Evolutionary conservation across 2,797 vertebrate species (phyloP).

Genomic region (Labroides dimidiatus): DNA sequence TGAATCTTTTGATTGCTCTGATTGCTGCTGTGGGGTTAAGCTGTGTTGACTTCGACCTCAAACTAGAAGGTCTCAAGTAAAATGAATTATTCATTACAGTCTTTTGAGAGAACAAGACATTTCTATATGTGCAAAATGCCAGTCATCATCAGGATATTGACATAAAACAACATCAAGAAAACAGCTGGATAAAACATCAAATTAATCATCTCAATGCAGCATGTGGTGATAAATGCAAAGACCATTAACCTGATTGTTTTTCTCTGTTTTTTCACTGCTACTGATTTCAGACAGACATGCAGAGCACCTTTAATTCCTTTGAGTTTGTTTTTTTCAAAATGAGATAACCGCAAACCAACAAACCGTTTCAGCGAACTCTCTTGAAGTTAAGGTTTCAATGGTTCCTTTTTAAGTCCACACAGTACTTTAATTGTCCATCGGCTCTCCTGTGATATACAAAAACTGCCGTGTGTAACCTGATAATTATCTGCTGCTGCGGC

Average conservation of each 20-base stretch:
- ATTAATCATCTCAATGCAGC: conserved; percentile 52
- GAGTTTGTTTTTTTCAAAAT: too few relatives aligned
- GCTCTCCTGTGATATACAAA: conserved; percentile 29
- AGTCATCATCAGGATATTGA: conserved; percentile 52
- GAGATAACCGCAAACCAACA: too few relatives aligned
- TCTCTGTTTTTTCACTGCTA: background rate
- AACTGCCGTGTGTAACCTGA: conserved; percentile 15
- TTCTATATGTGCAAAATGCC: background rate
- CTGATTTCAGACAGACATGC: conserved; percentile 16
- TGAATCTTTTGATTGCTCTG: too few relatives aligned
- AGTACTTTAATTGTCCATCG: conserved; percentile 16
- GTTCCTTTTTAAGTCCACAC: background rate
- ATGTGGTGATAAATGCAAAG: conserved; percentile 60
- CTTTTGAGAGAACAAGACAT: background rate
- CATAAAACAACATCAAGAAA: conserved; percentile 51
- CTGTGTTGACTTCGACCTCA: too few relatives aligned
- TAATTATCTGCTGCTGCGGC: conserved; percentile 26
- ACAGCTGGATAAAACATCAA: conserved; percentile 46
- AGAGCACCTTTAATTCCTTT: background rate
- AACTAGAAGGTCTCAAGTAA: too few relatives aligned
- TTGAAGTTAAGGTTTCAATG: conserved; percentile 17
- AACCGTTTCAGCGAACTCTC: background rate
- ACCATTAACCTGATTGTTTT: conserved; percentile 40
- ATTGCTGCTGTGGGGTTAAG: too few relatives aligned
- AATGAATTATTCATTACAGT: background rate